Base-by-base conservation (phyloP, 2,888 invertebrate species). In the Acleris literana region DNA sequence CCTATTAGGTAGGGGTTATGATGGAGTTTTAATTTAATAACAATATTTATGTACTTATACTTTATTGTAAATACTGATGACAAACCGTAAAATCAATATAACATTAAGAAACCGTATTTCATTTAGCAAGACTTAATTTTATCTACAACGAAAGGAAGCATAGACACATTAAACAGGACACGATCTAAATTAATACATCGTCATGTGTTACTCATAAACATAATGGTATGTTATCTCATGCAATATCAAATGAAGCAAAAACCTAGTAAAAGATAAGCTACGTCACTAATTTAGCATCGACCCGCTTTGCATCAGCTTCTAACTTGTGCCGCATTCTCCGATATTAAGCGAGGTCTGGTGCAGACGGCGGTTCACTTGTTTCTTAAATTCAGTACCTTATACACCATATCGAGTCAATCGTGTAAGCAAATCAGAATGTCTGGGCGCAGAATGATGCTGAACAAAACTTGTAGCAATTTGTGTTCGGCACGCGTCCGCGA, bases 381-480 rank as follows among this genome's bases (percentile, higher is more conserved):
- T 84, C 81, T 84, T 83, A 83, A 39, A 39, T 39, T 13, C 13
- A 13, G 13, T 39, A 39, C 39, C 39, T 39, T 39, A 1, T 39
- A 39, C 39, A 13, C 39, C 39, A 13, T 39, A 39, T 39, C 1
- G 13, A 13, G 39, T 39, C 39, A 39, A 39, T 39, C 13, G 1
- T 39, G 13, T 13, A 13, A 4, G 39, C 3, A 39, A 13, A 39
- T 39, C 9, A 39, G 39, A 3, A 13, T 39, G 13, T 4, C 39
- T 39, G 39, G 39, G 39, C 39, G 39, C 39, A 39, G 39, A 13
- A 39, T 39, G 67, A 72, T 75, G 75, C 81, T 79, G 74, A 80
- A 80, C 78, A 80, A 84, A 85, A 84, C 81, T 77, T 82, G 80
- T 79, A 83, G 76, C 81, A 83, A 88, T 90, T 88, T 83, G 84